Evolutionary conservation across 92 coral and sea anemone species (phyloP).

Genomic region (Bergia sp.): DNA sequence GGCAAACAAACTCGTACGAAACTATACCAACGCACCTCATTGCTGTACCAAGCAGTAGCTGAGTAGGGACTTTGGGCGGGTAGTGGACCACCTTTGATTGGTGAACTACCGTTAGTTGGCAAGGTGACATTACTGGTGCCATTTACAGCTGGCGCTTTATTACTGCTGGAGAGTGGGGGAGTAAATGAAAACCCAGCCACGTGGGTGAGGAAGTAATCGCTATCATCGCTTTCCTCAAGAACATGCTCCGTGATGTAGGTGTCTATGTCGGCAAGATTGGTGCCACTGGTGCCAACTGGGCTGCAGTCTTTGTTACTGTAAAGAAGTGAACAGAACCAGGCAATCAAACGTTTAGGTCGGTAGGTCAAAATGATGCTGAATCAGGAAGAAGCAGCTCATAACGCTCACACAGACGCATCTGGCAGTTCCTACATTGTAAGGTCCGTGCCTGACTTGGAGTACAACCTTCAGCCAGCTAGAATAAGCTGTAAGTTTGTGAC

Average conservation of each 20-base stretch:
- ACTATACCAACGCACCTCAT: constrained; percentile 2
- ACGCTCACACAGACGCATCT: no score
- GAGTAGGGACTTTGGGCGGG: constrained; percentile 7
- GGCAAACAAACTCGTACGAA: neutral
- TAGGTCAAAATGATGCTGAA: neutral
- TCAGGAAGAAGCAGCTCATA: no score
- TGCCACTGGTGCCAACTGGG: constrained; percentile 54
- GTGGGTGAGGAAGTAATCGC: constrained; percentile 76
- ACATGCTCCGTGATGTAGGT: constrained; percentile 80
- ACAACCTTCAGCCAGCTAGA: no score
- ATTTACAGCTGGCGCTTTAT: neutral
- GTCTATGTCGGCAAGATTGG: constrained; percentile 62
- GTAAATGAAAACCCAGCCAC: constrained; percentile 86
- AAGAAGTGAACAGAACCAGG: neutral
- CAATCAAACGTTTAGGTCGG: neutral
- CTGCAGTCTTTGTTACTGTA: constrained; percentile 39
- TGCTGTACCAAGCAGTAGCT: constrained; percentile 42
- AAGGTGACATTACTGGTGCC: constrained; percentile 3
- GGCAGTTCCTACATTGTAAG: no score
- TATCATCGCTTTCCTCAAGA: constrained; percentile 72
- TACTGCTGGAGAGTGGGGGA: neutral
- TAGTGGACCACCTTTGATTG: constrained; percentile 2
- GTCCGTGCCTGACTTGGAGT: no score
- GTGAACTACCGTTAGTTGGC: constrained; percentile 1
- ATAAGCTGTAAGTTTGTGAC: no score